phyloP scores from a whole-genome alignment of 2,797 vertebrate species.

The Decapterus maruadsi region DNA sequence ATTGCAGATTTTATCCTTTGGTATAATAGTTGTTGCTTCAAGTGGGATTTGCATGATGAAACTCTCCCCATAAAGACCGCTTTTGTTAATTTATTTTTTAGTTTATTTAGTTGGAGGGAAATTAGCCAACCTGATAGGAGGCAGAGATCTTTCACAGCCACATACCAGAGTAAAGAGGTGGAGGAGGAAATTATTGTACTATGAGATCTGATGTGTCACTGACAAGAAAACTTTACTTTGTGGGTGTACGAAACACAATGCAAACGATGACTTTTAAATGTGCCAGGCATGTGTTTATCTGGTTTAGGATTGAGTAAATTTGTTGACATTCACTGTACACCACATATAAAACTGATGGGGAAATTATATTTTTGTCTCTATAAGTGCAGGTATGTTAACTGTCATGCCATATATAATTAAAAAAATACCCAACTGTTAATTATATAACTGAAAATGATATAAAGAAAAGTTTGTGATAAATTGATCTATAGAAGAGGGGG shows the following conservation, averaged over 20 bases:
- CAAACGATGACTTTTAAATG: conserved; percentile 24
- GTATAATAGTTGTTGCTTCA: conserved; percentile 16
- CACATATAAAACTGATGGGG: conserved; percentile 9
- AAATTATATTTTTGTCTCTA: conserved; percentile 21
- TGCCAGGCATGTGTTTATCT: conserved; percentile 21
- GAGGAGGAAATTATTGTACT: conserved; percentile 43
- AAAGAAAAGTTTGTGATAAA: neutral
- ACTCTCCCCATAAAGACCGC: neutral
- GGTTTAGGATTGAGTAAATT: conserved; percentile 11
- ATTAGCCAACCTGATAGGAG: conserved; percentile 33
- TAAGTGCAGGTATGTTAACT: neutral
- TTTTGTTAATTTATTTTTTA: conserved; percentile 48
- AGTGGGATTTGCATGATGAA: conserved; percentile 32
- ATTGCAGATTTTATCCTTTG: conserved; percentile 18
- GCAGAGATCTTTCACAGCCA: conserved; percentile 44
- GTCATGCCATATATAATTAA: conserved; percentile 6
- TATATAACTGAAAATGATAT: neutral
- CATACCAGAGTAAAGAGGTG: conserved; percentile 43
- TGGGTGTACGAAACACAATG: conserved; percentile 33
- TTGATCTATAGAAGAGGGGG: neutral
- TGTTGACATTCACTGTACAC: conserved; percentile 11
- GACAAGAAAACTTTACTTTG: conserved; percentile 34
- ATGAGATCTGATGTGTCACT: conserved; percentile 43
- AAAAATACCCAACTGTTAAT: neutral
- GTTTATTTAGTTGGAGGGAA: conserved; percentile 45